Percentiles rank a stretch among this genome's conserved stretches.
Evolutionary conservation across 2,113 vertebrate species (phyloP).

Genomic region (Ranitomeya imitator): DNA sequence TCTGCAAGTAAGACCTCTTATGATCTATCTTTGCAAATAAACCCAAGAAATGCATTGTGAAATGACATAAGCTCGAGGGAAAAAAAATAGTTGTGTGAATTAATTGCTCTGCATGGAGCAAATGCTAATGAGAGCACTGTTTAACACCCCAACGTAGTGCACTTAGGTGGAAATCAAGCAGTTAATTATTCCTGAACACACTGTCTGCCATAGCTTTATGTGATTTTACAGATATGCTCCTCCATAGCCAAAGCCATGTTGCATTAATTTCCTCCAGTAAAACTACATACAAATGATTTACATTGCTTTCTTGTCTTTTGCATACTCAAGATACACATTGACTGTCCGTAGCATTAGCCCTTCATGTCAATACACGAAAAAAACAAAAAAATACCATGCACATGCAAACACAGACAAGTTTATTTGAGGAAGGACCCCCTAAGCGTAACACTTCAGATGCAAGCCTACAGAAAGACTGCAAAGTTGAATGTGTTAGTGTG

Average conservation of each 20-base stretch:
- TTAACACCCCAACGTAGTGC: constrained; percentile 55
- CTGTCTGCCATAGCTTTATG: constrained; percentile 57
- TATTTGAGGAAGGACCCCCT: constrained; percentile 58
- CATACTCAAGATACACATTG: not conserved
- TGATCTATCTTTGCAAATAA: constrained; percentile 26
- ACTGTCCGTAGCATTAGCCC: constrained; percentile 64
- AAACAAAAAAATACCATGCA: constrained; percentile 59
- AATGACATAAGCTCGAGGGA: constrained; percentile 65
- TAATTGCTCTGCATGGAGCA: constrained; percentile 62
- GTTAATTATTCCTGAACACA: constrained; percentile 60
- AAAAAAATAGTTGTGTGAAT: constrained; percentile 66
- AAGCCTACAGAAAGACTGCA: constrained; percentile 65
- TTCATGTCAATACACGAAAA: constrained; percentile 55
- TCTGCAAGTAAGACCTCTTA: constrained; percentile 22
- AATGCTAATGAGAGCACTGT: constrained; percentile 56
- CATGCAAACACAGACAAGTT: constrained; percentile 69
- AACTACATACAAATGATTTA: constrained; percentile 40
- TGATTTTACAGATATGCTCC: constrained; percentile 61
- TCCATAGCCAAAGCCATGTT: constrained; percentile 57
- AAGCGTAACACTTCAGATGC: constrained; percentile 55
- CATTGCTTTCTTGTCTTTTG: not conserved
- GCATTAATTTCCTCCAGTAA: constrained; percentile 54
- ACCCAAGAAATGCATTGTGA: constrained; percentile 33
- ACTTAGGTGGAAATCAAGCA: constrained; percentile 55
- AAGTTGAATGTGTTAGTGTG: constrained; percentile 68